Evolutionary conservation across 2,113 vertebrate species (phyloP), one percentile per base, ranked within the genome.

Genomic region (Speoplatyrhinus poulsoni): DNA sequence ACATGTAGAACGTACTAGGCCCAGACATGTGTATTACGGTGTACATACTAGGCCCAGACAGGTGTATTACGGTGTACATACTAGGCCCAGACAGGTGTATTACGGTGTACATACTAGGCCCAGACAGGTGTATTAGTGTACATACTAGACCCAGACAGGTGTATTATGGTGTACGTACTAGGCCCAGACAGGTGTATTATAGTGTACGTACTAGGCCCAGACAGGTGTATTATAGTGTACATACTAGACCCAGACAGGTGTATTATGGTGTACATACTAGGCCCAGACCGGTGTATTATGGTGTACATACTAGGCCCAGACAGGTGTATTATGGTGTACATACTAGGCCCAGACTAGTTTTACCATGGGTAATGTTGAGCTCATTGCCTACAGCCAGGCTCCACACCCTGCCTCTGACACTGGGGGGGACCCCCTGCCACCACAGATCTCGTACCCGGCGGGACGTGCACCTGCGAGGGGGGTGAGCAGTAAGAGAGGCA

Each of bases 381-480:
- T 98, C 96, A 0, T 97, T 98, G 79, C 96, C 95, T 17, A 98
- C 95, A 4, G 96, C 96, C 73, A 98, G 80, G 88, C 95, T 96
- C 96, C 96, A 98, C 79, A 98, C 96, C 72, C 89, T 95, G 70
- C 95, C 96, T 60, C 96, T 88, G 81, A 97, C 95, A 0, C 96
- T 96, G 0, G 96, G 96, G 0, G 96, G 96, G 52, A 98, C 92
- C 12, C 96, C 96, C 85, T 96, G 96, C 96, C 96, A 97, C 96
- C 96, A 98, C 0, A 98, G 86, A 16, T 97, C 96, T 26, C 95
- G 93, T 10, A 94, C 96, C 46, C 95, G 93, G 6, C 95, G 91
- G 5, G 95, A 94, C 26, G 91, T 94, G 13, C 94, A 95, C 94
- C 95, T 96, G 79, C 6, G 54, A 19, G n/a, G 48, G 16, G 15